Conservation (phyloP, 64 coral and sea anemone species). For the Montipora capricornis region DNA sequence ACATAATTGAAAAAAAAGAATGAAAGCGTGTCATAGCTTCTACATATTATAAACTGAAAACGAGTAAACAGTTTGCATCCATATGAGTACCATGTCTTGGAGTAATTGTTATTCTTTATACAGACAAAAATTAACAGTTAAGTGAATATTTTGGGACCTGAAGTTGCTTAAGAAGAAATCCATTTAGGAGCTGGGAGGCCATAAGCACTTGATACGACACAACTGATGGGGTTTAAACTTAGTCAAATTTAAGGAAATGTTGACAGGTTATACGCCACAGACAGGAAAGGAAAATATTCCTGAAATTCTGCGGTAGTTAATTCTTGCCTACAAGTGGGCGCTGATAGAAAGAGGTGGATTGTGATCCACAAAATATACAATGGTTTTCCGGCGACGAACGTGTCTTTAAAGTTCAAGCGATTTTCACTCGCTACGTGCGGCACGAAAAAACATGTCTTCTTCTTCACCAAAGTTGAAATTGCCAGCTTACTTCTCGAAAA, state of each 20-base stretch:
- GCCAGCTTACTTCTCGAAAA: not conserved
- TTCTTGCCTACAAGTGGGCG: not conserved
- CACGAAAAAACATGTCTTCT: not conserved
- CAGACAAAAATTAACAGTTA: constrained; percentile 5
- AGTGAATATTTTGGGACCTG: constrained; percentile 24
- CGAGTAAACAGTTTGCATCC: not conserved
- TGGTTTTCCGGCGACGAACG: not conserved
- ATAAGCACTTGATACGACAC: not conserved
- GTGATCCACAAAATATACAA: constrained; percentile 24
- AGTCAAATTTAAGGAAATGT: not conserved
- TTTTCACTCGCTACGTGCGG: no score
- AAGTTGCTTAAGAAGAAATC: not conserved
- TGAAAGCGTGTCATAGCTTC: not conserved
- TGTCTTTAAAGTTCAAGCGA: not conserved
- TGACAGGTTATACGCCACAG: constrained; percentile 15
- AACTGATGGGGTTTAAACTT: constrained; percentile 7
- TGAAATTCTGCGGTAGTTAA: constrained; percentile 40
- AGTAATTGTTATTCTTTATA: constrained; percentile 1
- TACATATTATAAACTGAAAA: not conserved
- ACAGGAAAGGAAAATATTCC: constrained; percentile 23
- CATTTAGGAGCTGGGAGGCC: not conserved
- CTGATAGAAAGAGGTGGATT: constrained; percentile 21
- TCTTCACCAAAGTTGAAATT: not conserved
- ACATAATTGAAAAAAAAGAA: not conserved
- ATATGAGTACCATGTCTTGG: not conserved